These are phyloP conservation scores for Athene noctua DNA, from an alignment of 2,113 vertebrate genomes.

Conservation along the genomic window DNA sequence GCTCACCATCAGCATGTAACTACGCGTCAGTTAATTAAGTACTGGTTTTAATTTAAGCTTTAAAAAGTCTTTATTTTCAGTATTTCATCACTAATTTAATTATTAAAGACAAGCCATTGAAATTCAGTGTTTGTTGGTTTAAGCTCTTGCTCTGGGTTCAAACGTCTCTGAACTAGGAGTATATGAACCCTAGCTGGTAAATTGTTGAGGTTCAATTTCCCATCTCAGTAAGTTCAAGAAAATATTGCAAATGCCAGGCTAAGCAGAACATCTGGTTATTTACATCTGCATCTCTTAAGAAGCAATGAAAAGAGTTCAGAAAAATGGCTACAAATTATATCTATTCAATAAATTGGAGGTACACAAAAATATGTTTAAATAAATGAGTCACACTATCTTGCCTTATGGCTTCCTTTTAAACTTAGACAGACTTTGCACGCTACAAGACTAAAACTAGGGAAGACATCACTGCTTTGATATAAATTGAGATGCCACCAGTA, in stretches of 20 bases:
- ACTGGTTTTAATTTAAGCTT: background rate
- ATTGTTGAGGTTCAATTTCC: background rate
- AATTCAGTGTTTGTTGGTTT: background rate
- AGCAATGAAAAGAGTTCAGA: background rate
- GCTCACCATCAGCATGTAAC: background rate
- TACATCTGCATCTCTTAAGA: background rate
- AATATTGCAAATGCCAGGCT: background rate
- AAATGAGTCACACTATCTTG: background rate
- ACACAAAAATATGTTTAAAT: background rate
- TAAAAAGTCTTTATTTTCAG: background rate
- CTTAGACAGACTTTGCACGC: background rate
- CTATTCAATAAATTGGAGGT: background rate
- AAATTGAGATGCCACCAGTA: background rate
- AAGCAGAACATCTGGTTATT: background rate
- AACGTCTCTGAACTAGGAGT: background rate
- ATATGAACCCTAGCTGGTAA: background rate
- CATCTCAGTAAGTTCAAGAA: background rate
- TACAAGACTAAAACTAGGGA: background rate
- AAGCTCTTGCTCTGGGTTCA: background rate
- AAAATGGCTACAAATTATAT: background rate
- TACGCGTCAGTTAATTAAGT: background rate
- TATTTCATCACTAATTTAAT: background rate
- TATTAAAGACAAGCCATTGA: constrained; percentile 7
- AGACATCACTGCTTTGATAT: background rate
- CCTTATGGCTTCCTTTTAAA: background rate